Evolutionary conservation across 2,888 invertebrate species (phyloP), one percentile per base, ranked within the genome.

Genomic region (Seira sanloemensis): DNA sequence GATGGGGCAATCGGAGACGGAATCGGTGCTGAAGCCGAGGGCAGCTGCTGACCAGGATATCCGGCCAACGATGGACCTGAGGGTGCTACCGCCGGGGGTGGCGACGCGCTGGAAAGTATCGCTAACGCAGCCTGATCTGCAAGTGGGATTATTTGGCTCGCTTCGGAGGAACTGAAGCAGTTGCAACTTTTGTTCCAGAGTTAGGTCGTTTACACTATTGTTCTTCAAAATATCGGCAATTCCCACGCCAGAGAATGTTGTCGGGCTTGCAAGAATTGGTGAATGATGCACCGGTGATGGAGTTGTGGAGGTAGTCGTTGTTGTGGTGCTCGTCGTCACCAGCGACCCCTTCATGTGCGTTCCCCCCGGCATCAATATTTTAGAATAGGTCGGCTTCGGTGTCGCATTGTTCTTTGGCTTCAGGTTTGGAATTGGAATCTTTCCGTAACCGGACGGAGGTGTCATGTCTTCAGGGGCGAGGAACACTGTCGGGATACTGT

Each of bases 401-500:
- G 82, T 80, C 19, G 82, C 71, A 23, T 54, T 27, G 23, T 68
- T 78, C 37, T 87, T 87, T 26, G 86, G 80, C 27, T 88, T 88
- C 71, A 89, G 66, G 67, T 87, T 88, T 24, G 89, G 89, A 81
- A 89, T 88, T 16, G 88, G 89, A 18, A 89, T 88, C 72, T 88
- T 88, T 7, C 89, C 89, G 78, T 88, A 89, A 4, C 88, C 88
- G 18, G 85, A 73, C 1, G 89, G 89, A 2, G 87, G 66, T 2
- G 78, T 19, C 85, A 88, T 86, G 72, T 89, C 89, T 37, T 89
- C 89, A 0, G 89, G 89, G 12, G 88, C 89, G 0, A 89, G 84
- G 76, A 89, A 89, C 1, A 89, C 89, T 0, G 88, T 74, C 2
- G 89, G 89, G 19, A 89, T 77, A 24, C 74, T 86, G 18, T 86